Evolutionary conservation across 2,888 invertebrate species (phyloP).

Genomic region (Venusia cambrica): DNA sequence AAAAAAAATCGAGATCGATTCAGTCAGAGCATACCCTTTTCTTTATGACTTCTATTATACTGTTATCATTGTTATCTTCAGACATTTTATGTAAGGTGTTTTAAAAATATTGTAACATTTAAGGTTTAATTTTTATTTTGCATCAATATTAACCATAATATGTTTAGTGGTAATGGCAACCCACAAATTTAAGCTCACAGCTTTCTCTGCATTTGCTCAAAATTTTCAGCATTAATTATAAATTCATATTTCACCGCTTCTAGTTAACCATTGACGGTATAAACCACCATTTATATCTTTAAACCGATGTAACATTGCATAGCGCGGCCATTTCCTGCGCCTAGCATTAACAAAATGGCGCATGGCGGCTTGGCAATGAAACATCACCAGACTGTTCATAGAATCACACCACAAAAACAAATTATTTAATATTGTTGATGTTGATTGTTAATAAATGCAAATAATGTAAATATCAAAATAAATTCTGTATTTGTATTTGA

Average conservation of each 20-base stretch:
- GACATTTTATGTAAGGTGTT: constrained; percentile 21
- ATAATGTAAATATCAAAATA: constrained; percentile 87
- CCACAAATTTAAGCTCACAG: constrained; percentile 68
- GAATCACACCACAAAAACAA: constrained; percentile 78
- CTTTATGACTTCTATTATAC: constrained; percentile 14
- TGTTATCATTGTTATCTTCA: constrained; percentile 21
- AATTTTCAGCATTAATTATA: constrained; percentile 49
- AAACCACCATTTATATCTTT: constrained; percentile 52
- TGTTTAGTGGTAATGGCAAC: constrained; percentile 46
- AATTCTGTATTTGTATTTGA: constrained; percentile 87
- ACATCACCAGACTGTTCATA: constrained; percentile 70
- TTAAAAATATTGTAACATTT: constrained; percentile 19
- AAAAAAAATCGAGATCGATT: constrained; percentile 16
- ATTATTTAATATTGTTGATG: constrained; percentile 88
- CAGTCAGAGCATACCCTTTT: constrained; percentile 15
- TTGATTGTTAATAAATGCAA: constrained; percentile 90
- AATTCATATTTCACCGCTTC: constrained; percentile 66
- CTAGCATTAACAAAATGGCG: constrained; percentile 41
- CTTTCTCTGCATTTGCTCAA: constrained; percentile 77
- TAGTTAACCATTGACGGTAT: constrained; percentile 59
- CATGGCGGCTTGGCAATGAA: constrained; percentile 52
- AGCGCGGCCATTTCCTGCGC: constrained; percentile 41
- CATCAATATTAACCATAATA: constrained; percentile 14
- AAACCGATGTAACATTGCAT: constrained; percentile 61
- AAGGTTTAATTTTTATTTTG: constrained; percentile 17